Evolutionary conservation across 2,888 invertebrate species (phyloP).

Genomic region (Rotaria magnacalcarata): DNA sequence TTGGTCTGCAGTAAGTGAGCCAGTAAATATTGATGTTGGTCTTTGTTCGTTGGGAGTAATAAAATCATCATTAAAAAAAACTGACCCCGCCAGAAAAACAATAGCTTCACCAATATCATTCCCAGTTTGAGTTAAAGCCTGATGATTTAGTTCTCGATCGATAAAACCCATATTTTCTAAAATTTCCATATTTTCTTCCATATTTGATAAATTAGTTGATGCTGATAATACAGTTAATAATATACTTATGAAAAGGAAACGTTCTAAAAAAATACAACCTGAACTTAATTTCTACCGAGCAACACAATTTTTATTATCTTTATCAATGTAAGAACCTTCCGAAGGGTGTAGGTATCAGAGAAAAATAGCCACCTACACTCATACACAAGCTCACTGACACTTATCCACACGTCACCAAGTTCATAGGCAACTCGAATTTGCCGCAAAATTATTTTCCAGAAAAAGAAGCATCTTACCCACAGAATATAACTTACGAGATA

Average conservation of each 20-base stretch:
- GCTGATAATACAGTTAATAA: not conserved
- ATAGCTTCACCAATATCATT: constrained; percentile 62
- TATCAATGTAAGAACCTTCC: not conserved
- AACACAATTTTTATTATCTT: not conserved
- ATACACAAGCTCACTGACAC: too few relatives aligned
- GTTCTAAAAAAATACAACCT: not conserved
- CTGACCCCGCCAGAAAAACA: constrained; percentile 60
- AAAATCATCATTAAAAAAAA: constrained; percentile 27
- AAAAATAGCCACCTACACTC: too few relatives aligned
- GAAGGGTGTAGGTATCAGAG: not conserved
- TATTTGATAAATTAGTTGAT: constrained; percentile 41
- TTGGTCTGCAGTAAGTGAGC: not conserved
- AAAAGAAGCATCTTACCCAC: too few relatives aligned
- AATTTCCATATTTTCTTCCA: constrained; percentile 60
- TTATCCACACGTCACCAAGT: too few relatives aligned
- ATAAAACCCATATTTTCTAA: constrained; percentile 62
- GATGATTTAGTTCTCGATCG: constrained; percentile 58
- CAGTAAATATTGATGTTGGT: constrained; percentile 47
- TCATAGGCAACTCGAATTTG: too few relatives aligned
- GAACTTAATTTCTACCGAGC: not conserved
- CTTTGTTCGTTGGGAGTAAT: constrained; percentile 19
- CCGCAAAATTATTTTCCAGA: too few relatives aligned
- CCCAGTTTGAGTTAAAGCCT: constrained; percentile 60
- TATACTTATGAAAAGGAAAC: not conserved
- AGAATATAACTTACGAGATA: too few relatives aligned